phyloP scores from a whole-genome alignment of 2,113 vertebrate species.

The Epinephelus moara region DNA sequence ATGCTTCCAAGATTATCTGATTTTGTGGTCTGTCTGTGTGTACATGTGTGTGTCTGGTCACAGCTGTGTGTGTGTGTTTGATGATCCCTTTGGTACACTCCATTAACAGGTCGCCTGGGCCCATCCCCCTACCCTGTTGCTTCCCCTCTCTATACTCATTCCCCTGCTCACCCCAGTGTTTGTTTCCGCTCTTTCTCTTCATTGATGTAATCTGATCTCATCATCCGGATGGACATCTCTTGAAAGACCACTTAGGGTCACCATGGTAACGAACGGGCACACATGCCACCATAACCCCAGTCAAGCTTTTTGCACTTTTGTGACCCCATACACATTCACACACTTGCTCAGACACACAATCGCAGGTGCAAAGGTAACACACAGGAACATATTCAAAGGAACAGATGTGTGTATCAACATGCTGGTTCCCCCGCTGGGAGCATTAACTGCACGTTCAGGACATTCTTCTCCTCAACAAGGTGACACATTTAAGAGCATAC shows the following conservation, averaged over 20 bases:
- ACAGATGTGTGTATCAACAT: slow-evolving; percentile 44
- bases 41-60: slow-evolving; percentile 1
- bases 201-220: slow-evolving; percentile 71
- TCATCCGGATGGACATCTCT: slow-evolving; percentile 69
- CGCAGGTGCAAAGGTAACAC: background rate
- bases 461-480: slow-evolving; percentile 69
- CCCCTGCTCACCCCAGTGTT: slow-evolving; percentile 33
- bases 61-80: slow-evolving; percentile 12
- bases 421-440: slow-evolving; percentile 16
- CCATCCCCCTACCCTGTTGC: background rate
- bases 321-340: background rate
- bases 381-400: slow-evolving; percentile 19
- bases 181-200: slow-evolving; percentile 56
- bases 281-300: slow-evolving; percentile 50
- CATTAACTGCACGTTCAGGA: slow-evolving; percentile 51
- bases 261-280: slow-evolving; percentile 69
- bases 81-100: slow-evolving; percentile 30
- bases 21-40: background rate
- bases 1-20: slow-evolving; percentile 5
- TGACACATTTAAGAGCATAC: slow-evolving; percentile 74
- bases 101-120: slow-evolving; percentile 17
- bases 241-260: slow-evolving; percentile 69
- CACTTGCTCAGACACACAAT: background rate
- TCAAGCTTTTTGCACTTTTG: slow-evolving; percentile 44
- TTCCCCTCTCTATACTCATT: slow-evolving; percentile 36